Base-by-base conservation (phyloP, 2,797 vertebrate species). In the Hybognathus amarus region DNA sequence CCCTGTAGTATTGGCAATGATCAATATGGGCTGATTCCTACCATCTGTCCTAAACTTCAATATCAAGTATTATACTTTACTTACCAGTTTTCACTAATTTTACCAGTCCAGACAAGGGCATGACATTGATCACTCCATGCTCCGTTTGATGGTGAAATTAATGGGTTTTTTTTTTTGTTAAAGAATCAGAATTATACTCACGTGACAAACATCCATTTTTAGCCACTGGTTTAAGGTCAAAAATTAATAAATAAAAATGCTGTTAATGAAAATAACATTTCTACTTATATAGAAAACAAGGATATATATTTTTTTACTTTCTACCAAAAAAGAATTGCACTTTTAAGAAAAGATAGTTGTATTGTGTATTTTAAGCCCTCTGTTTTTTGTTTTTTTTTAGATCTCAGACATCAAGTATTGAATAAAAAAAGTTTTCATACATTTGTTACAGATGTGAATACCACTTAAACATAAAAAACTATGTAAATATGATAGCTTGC, bases 271-370 rank as follows among this genome's bases (percentile, higher is more conserved):
- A 92, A 93, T 92, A 93, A 94, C 92, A 93, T 95, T 95, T 95
- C 92, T 95, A 95, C 94, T 94, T 95, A 91, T 93, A 94, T 94
- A 93, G 90, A 90, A 94, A 93, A 92, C 93, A 94, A 92, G 91
- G 89, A 95, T 93, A 94, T 95, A 94, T 95, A 95, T 95, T 95
- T 95, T 95, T 95, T 93, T 95, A 95, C 93, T 94, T 83, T 83
- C 91, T 91, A 93, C 92, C 87, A 95, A 93, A 94, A 94, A 84
- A 69, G 45, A 85, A 85, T 94, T 95, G 94, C 94, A 95, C 94
- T 95, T 95, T 94, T 92, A 92, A 91, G 91, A 90, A 85, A 83
- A 85, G 56, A 89, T 83, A 93, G 90, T 91, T 93, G 92, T 93
- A 88, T 91, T 93, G 91, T 92, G 91, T 93, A 94, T 94, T 87